Evolutionary conservation across 2,797 vertebrate genomes (phyloP), one percentile per base, ranked within the genome.

Genomic region (Esox lucius): DNA sequence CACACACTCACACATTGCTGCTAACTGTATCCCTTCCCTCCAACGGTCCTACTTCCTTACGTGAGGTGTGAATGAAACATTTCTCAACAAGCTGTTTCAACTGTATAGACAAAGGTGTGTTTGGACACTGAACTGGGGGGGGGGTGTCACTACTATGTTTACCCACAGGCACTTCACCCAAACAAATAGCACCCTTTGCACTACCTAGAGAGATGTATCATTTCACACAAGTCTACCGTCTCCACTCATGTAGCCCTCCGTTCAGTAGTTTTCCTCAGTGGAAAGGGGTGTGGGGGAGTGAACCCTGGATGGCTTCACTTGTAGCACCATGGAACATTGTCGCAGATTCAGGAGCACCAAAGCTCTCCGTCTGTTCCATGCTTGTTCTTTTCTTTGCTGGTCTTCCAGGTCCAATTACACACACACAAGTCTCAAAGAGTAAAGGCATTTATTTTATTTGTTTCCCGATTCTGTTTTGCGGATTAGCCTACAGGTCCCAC

Each of bases 131-230:
- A 8, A 19, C 65, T 67, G 65, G 31, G 17, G 5, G 65, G 65
- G 31, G 64, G 26, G 31, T 42, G 39, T 42, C 39, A 42, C 49
- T 19, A 51, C 28, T 56, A 26, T 68, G 64, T 68, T 74, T 68
- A 67, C 72, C 62, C 67, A 22, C 46, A 74, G 48, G 9, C 33
- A 61, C 61, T 35, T 68, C 48, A 22, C 28, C 33, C 75, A 24
- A 17, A 22, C 65, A 42, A 42, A 42, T 42, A 42, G 1, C 39
- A 42, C 39, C 39, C 39, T 42, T 6, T 9, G 39, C 1, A 42
- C 5, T 6, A 31, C 3, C 28, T 31, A 31, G 28, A 31, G 28
- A 28, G 49, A 15, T 2, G 49, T 6, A 17, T 53, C 4, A 53
- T n/a, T 19, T 35, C 26, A 24, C 22, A 26, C 62, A 65, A 2